Base-by-base conservation (phyloP, 2,888 invertebrate species). In the Cerastoderma edule region DNA sequence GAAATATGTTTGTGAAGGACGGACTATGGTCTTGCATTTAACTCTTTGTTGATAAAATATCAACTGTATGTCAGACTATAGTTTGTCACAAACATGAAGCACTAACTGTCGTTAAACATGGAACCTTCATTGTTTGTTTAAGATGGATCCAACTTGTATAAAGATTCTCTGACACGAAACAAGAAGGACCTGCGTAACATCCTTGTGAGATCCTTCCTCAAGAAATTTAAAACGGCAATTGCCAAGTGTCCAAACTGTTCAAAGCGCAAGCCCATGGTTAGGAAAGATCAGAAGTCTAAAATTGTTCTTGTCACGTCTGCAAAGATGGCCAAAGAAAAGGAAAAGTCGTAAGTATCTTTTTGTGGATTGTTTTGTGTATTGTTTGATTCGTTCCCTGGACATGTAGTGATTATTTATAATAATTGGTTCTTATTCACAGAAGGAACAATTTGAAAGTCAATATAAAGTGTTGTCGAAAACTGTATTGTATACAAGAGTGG, bases 161-260 rank as follows among this genome's bases (percentile, higher is more conserved):
- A 46, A 2, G 48, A 69, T 46, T 19, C n/a, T n/a, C 39, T 56
- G 16, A 70, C 88, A 2, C 91, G 89, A 75, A 91, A 91, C 80
- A 84, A 91, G 0, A 85, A 89, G 13, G 91, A 89, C 46, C 81
- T 78, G 6, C 84, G 87, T 30, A 82, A 85, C 35, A 35, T 67
- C 0, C 64, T 91, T 5, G 72, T 90, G 4, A 88, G 86, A 57
- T 76, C 75, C 2, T 91, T 92, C 66, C 74, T 90, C 5, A 74
- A 69, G 16, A 64, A 68, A 1, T 60, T 83, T 22, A 33, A 85
- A 5, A 63, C 35, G 27, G 35, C 44, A 24, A 57, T n/a, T 3
- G 70, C 69, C 19, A 80, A 74, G 10, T 91, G 91, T 78, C 77
- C 77, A 1, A 85, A 89, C 77, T 91, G 91, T 77, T 44, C 75